A percentile compares a stretch with the other conserved stretches of the same genome.
phyloP scores from a whole-genome alignment of 2,888 invertebrate genomes.

The Pseudoips prasinana region DNA sequence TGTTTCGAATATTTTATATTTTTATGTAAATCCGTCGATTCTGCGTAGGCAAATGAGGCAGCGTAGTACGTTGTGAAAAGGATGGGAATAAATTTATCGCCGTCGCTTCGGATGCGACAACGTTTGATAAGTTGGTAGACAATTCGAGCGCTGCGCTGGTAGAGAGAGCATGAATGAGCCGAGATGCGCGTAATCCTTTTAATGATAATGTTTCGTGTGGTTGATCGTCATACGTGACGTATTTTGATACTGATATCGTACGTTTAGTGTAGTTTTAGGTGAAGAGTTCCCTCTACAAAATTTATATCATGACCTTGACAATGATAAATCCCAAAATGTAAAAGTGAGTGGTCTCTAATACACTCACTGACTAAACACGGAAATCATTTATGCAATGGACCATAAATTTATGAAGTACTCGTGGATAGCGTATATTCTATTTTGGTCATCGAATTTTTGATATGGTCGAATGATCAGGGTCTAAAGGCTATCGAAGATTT shows the following conservation, averaged over 20 bases:
- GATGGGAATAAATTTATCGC: conserved; percentile 78
- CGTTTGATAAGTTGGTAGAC: conserved; percentile 63
- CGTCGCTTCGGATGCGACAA: conserved; percentile 60
- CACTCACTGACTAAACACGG: no score
- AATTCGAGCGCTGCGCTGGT: conserved; percentile 48
- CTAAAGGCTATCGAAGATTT: no score
- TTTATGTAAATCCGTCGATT: conserved; percentile 1
- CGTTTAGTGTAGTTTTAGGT: no score
- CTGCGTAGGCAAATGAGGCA: conserved; percentile 50
- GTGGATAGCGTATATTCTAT: no score
- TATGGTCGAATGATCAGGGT: no score
- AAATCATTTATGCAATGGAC: no score
- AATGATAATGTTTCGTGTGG: conserved; percentile 55
- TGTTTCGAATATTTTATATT: background rate
- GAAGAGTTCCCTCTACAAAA: no score
- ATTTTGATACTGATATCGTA: conserved; percentile 13
- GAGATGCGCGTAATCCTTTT: conserved; percentile 57
- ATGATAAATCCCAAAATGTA: no score
- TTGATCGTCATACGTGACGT: conserved; percentile 37
- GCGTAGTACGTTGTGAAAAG: conserved; percentile 59
- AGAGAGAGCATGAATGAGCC: conserved; percentile 70
- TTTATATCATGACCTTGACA: no score
- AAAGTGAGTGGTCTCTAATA: no score
- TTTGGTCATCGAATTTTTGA: no score
- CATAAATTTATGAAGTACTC: no score